Evolutionary conservation across 1,140 invertebrate species (phyloP).

Genomic region (Thaumatotibia leucotreta): DNA sequence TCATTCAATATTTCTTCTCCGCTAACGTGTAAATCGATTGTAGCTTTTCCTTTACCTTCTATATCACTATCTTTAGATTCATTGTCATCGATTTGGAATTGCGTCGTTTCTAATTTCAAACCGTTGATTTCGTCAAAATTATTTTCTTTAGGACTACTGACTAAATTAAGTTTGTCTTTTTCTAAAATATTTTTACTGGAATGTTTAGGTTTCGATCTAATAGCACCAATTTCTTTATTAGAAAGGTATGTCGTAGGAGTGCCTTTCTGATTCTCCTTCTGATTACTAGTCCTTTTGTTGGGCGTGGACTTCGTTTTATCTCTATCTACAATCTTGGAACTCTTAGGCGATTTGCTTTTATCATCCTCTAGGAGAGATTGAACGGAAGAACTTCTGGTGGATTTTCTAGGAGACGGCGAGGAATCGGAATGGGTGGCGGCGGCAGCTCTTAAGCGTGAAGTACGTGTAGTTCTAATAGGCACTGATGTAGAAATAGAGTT

Average conservation of each 20-base stretch:
- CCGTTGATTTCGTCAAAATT: constrained; percentile 46
- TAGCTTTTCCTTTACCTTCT: constrained; percentile 30
- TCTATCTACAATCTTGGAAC: constrained; percentile 63
- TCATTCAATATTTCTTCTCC: constrained; percentile 61
- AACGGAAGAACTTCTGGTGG: constrained; percentile 63
- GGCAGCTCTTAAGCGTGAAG: constrained; percentile 83
- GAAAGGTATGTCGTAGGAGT: constrained; percentile 37
- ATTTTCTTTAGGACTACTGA: constrained; percentile 60
- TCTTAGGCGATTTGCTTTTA: constrained; percentile 54
- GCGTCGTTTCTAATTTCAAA: constrained; percentile 46
- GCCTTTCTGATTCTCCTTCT: constrained; percentile 65
- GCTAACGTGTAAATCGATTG: constrained; percentile 24
- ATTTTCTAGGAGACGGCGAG: constrained; percentile 50
- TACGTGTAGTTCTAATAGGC: constrained; percentile 81
- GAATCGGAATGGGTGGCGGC: constrained; percentile 63
- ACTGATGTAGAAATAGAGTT: constrained; percentile 69
- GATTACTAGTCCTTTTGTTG: constrained; percentile 54
- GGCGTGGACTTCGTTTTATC: constrained; percentile 48
- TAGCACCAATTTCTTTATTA: constrained; percentile 70
- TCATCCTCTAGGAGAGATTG: constrained; percentile 57
- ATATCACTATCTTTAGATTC: constrained; percentile 46
- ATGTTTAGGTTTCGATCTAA: constrained; percentile 73
- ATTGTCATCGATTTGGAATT: constrained; percentile 41
- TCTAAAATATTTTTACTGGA: constrained; percentile 71
- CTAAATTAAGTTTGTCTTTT: constrained; percentile 70